These are phyloP conservation scores for Oikopleura vanhoeffeni DNA, from an alignment of 23 tunicate species.

Conservation along the genomic window DNA sequence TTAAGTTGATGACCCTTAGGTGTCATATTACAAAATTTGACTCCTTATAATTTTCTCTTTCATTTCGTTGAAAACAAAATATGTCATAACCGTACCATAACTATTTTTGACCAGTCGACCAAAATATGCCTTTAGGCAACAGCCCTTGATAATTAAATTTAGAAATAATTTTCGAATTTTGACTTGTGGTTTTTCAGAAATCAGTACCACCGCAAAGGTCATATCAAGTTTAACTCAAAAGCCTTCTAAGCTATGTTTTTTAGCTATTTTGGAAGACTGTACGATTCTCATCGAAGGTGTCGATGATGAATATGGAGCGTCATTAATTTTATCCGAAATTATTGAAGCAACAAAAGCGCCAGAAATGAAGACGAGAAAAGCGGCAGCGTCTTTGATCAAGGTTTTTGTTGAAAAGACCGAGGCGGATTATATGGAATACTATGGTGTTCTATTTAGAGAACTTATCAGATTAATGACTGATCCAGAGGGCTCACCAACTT, in stretches of 20 bases:
- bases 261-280: conserved; percentile 24
- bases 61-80: too few relatives aligned
- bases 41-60: too few relatives aligned
- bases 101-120: too few relatives aligned
- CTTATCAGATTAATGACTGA: not conserved
- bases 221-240: conserved; percentile 16
- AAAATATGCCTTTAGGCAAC: too few relatives aligned
- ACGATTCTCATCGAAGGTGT: conserved; percentile 39
- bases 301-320: conserved; percentile 58
- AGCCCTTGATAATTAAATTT: too few relatives aligned
- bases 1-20: too few relatives aligned
- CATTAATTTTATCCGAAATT: conserved; percentile 51
- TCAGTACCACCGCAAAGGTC: not conserved
- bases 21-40: too few relatives aligned
- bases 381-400: conserved; percentile 26
- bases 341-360: conserved; percentile 27
- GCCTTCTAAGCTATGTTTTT: conserved; percentile 15
- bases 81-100: too few relatives aligned
- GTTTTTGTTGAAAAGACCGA: not conserved
- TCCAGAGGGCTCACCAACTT: not conserved
- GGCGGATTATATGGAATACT: not conserved
- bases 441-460: not conserved
- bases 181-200: not conserved
- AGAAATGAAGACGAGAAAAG: conserved; percentile 21
- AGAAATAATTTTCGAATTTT: too few relatives aligned